Evolutionary conservation across 2,797 vertebrate species (phyloP).

Genomic region (Forpus xanthops): DNA sequence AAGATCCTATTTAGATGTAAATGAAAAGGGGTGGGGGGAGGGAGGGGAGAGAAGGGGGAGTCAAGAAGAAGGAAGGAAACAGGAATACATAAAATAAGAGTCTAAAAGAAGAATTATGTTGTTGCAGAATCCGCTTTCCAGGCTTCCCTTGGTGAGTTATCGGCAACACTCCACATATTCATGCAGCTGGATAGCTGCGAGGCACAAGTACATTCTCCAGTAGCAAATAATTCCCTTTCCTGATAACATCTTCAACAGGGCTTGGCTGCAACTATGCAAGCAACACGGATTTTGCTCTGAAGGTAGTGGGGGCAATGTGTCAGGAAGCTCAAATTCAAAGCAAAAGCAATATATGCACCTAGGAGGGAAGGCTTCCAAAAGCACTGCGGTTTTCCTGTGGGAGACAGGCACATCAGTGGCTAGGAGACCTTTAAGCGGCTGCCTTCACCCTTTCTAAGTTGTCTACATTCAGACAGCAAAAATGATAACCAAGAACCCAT

Average conservation of each 20-base stretch:
- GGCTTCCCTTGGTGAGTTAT: background rate
- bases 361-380: background rate
- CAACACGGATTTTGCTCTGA: background rate
- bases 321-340: background rate
- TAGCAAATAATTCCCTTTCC: constrained; percentile 37
- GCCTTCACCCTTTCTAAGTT: background rate
- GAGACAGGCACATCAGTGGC: rapidly evolving
- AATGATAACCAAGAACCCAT: background rate
- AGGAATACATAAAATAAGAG: constrained; percentile 23
- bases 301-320: background rate
- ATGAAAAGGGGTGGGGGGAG: background rate
- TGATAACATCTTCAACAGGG: constrained; percentile 20
- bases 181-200: background rate
- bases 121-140: background rate
- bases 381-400: background rate
- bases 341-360: background rate
- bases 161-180: background rate
- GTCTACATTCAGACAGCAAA: background rate
- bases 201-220: constrained; percentile 16
- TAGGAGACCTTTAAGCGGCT: background rate
- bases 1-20: constrained; percentile 43
- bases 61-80: constrained; percentile 9
- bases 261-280: background rate
- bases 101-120: background rate
- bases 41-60: background rate